Conservation (phyloP, 2,888 invertebrate species). For the Drosophila pegasa region DNA sequence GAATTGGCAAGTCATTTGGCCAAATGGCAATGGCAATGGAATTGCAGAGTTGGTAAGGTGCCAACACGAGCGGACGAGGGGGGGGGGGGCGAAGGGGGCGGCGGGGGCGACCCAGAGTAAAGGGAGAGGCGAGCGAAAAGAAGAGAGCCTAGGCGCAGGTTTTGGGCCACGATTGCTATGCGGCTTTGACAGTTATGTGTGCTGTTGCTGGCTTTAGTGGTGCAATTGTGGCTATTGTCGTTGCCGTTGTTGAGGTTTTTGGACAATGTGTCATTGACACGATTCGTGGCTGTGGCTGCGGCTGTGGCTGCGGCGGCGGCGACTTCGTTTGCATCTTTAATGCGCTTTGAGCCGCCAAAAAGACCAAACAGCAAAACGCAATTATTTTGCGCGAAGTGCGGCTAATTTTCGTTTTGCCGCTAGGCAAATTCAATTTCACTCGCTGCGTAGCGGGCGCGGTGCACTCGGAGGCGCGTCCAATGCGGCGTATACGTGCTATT, state of each 20-base stretch:
- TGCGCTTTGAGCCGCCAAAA: conserved; percentile 13
- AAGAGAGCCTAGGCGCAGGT: conserved; percentile 18
- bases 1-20: conserved; percentile 68
- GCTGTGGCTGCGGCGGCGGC: conserved; percentile 52
- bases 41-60: conserved; percentile 25
- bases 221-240: conserved; percentile 29
- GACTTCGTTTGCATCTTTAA: conserved; percentile 58
- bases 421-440: conserved; percentile 70
- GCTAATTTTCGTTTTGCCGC: conserved; percentile 45
- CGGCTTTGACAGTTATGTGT: conserved; percentile 18
- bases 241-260: conserved; percentile 48
- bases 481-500: conserved; percentile 62
- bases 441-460: neutral
- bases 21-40: conserved; percentile 49
- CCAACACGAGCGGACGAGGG: neutral
- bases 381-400: conserved; percentile 45
- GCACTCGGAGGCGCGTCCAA: conserved; percentile 8
- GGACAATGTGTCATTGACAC: conserved; percentile 57
- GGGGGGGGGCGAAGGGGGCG: neutral
- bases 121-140: conserved; percentile 10
- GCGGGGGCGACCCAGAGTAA: too few species aligned
- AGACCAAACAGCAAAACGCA: conserved; percentile 33
- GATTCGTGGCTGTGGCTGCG: conserved; percentile 36
- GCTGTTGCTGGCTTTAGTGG: conserved; percentile 13
- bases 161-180: conserved; percentile 39